phyloP scores from a whole-genome alignment of 2,797 vertebrate species.

The Alcedo atthis region DNA sequence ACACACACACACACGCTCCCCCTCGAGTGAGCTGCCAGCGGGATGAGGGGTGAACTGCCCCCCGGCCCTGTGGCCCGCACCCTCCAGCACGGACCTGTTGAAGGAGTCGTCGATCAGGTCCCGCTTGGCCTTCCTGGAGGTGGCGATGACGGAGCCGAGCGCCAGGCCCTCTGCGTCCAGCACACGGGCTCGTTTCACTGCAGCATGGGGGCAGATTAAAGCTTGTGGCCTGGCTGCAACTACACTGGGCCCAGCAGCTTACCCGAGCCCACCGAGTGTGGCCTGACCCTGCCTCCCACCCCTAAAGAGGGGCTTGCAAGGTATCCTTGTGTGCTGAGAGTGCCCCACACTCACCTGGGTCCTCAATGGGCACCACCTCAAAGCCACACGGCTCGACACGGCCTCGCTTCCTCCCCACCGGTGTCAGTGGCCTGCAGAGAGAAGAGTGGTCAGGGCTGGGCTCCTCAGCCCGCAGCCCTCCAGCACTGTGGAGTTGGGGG shows the following conservation, averaged over 20 bases:
- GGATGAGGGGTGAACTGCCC: accelerated
- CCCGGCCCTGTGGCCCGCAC: accelerated
- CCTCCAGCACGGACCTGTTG: conserved; percentile 84
- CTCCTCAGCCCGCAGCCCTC: neutral
- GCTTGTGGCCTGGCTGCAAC: neutral
- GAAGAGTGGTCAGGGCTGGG: neutral
- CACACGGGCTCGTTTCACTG: conserved; percentile 86
- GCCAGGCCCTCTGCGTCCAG: conserved; percentile 92
- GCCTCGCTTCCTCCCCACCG: neutral
- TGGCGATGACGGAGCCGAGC: conserved; percentile 87
- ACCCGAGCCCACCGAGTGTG: accelerated
- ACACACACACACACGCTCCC: too few relatives aligned
- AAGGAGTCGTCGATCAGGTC: conserved; percentile 92
- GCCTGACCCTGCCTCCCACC: too few relatives aligned
- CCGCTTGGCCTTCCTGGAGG: conserved; percentile 87
- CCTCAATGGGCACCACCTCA: conserved; percentile 90
- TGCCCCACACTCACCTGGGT: conserved; percentile 82
- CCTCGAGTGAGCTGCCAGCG: accelerated
- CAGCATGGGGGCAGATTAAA: accelerated
- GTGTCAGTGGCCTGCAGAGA: conserved; percentile 68
- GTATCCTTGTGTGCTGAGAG: neutral
- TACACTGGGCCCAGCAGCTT: neutral
- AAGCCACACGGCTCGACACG: conserved; percentile 69
- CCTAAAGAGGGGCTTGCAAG: neutral
- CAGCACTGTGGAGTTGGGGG: neutral